Evolutionary conservation across 2,797 vertebrate species (phyloP).

Genomic region (Echiichthys vipera): DNA sequence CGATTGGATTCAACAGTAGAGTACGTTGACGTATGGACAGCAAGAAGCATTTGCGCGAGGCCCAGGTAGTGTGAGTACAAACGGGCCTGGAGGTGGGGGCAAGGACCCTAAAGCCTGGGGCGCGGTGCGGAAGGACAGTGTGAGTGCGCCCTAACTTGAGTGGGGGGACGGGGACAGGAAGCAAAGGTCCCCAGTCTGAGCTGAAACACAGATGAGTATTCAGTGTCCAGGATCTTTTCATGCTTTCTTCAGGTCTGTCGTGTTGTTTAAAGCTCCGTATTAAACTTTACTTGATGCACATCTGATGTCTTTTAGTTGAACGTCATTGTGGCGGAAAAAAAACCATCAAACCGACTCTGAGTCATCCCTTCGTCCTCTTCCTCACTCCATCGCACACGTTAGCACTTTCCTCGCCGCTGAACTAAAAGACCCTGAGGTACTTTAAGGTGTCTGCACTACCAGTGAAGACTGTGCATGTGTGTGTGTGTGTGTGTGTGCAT

Average conservation of each 20-base stretch:
- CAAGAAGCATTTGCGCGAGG: no score
- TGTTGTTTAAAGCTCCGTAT: not conserved
- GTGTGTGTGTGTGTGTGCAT: not conserved
- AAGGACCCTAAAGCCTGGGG: no score
- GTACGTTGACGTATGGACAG: no score
- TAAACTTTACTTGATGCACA: not conserved
- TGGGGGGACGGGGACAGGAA: no score
- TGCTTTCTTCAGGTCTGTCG: not conserved
- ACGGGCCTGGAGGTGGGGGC: no score
- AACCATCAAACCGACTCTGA: not conserved
- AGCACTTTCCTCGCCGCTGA: constrained; percentile 6
- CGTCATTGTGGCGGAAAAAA: constrained; percentile 13
- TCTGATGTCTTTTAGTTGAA: constrained; percentile 1
- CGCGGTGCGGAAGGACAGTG: no score
- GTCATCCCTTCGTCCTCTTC: constrained; percentile 8
- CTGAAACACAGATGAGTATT: not conserved
- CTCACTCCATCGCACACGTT: not conserved
- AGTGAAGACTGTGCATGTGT: not conserved
- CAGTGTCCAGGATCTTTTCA: no score
- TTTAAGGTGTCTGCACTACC: constrained; percentile 1
- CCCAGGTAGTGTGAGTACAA: no score
- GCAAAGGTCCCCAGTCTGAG: not conserved
- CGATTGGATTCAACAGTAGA: no score
- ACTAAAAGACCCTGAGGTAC: constrained; percentile 17
- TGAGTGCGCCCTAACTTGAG: no score